These are phyloP conservation scores for Eurystomus gularis DNA, from an alignment of 2,113 vertebrate genomes.

Conservation along the genomic window DNA sequence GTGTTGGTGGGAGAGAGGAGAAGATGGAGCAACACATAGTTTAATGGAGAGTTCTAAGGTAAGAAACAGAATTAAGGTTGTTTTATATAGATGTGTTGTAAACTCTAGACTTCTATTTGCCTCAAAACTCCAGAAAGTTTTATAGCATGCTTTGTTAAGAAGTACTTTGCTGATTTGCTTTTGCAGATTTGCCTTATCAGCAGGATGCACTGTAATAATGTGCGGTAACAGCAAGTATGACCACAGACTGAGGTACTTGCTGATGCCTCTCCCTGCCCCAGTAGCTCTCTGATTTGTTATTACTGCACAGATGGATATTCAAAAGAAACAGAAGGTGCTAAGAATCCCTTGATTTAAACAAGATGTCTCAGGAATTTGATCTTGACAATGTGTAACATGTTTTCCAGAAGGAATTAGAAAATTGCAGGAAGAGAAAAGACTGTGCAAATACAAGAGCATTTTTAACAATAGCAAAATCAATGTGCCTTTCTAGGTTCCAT, in stretches of 20 bases:
- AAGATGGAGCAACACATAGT: accelerated
- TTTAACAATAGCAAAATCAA: constrained; percentile 37
- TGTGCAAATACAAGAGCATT: constrained; percentile 18
- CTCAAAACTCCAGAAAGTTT: accelerated
- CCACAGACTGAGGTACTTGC: background rate
- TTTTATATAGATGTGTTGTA: accelerated
- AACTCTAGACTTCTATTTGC: accelerated
- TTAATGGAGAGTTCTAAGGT: accelerated
- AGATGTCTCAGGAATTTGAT: constrained; percentile 59
- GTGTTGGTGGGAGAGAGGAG: accelerated
- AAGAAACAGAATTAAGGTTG: accelerated
- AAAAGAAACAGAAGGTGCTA: constrained; percentile 62
- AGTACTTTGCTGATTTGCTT: background rate
- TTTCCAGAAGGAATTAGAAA: constrained; percentile 53
- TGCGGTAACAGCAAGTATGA: background rate
- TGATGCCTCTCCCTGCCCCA: background rate
- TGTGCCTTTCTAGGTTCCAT: background rate
- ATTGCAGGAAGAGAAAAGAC: constrained; percentile 13
- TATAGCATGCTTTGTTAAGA: accelerated
- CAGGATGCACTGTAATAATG: background rate
- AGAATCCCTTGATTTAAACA: constrained; percentile 66
- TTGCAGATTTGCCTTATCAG: background rate
- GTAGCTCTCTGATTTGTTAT: background rate
- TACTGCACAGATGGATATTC: constrained; percentile 42
- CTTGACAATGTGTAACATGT: constrained; percentile 38